phyloP scores from a whole-genome alignment of 2,113 vertebrate genomes.

The Eidolon helvum region DNA sequence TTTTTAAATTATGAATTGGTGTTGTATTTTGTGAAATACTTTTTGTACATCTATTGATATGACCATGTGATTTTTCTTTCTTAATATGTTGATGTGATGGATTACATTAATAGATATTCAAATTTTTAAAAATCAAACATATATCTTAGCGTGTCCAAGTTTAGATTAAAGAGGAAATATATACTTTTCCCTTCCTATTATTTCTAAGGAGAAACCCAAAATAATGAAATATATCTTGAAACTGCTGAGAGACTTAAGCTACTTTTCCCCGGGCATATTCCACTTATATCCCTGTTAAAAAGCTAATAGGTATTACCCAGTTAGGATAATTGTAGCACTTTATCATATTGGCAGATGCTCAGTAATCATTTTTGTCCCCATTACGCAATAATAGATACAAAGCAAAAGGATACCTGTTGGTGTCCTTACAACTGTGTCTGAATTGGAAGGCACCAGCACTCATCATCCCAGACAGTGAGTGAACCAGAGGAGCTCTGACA shows the following conservation, averaged over 20 bases:
- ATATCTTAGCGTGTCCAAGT: background rate
- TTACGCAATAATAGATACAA: constrained; percentile 67
- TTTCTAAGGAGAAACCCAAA: constrained; percentile 16
- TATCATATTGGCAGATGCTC: constrained; percentile 74
- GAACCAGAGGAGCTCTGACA: constrained; percentile 35
- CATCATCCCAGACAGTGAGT: constrained; percentile 49
- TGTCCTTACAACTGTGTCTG: constrained; percentile 55
- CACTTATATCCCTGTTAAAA: constrained; percentile 57
- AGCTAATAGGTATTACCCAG: constrained; percentile 52
- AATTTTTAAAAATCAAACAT: background rate
- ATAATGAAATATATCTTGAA: constrained; percentile 47
- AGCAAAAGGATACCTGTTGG: constrained; percentile 72
- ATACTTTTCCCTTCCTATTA: background rate
- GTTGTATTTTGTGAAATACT: background rate
- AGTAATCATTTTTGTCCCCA: constrained; percentile 74
- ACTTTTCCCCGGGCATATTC: constrained; percentile 57
- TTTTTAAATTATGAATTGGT: background rate
- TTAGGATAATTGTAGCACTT: constrained; percentile 77
- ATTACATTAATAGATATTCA: background rate
- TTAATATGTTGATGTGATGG: background rate
- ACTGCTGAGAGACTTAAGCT: constrained; percentile 44
- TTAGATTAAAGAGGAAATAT: constrained; percentile 4
- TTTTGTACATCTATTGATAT: background rate
- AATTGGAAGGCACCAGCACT: constrained; percentile 52
- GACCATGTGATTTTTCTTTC: background rate